Percentiles rank a stretch among this genome's conserved stretches.
Evolutionary conservation across 2,113 vertebrate species (phyloP).

Genomic region (Arothron firmamentum): DNA sequence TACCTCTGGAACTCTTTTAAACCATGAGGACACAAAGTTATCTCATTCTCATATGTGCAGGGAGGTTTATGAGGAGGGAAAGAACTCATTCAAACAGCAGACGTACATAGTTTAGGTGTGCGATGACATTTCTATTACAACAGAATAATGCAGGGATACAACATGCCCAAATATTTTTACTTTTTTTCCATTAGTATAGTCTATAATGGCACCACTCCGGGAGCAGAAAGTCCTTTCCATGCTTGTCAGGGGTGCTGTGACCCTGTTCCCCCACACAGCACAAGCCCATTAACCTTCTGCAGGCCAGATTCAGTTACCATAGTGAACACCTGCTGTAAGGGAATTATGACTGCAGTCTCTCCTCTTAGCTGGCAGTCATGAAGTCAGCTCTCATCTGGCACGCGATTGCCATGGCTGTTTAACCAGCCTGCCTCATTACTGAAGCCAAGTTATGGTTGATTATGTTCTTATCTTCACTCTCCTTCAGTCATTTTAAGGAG

Average conservation of each 20-base stretch:
- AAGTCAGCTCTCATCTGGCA: slow-evolving; percentile 64
- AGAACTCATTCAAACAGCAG: slow-evolving; percentile 16
- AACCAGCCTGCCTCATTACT: slow-evolving; percentile 62
- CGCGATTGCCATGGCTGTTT: slow-evolving; percentile 47
- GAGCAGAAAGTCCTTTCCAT: slow-evolving; percentile 61
- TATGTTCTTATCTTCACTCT: slow-evolving; percentile 58
- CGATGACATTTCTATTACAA: no score
- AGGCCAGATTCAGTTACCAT: slow-evolving; percentile 70
- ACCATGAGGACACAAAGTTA: slow-evolving; percentile 42
- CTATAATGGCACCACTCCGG: slow-evolving; percentile 59
- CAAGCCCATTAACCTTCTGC: slow-evolving; percentile 74
- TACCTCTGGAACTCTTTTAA: slow-evolving; percentile 54
- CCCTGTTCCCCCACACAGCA: slow-evolving; percentile 70
- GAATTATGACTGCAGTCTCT: slow-evolving; percentile 64
- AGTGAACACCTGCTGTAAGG: slow-evolving; percentile 71
- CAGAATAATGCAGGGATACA: no score
- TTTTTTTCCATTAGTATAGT: slow-evolving; percentile 66
- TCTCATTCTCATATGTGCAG: slow-evolving; percentile 22
- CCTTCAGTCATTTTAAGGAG: slow-evolving; percentile 57
- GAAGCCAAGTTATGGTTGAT: slow-evolving; percentile 48
- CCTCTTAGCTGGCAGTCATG: slow-evolving; percentile 53
- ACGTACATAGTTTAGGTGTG: slow-evolving; percentile 23
- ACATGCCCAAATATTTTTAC: slow-evolving; percentile 61
- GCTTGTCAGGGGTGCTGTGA: slow-evolving; percentile 70
- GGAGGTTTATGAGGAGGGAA: slow-evolving; percentile 25